Evolutionary conservation across 2,113 vertebrate species (phyloP).

Genomic region (Carlito syrichta): DNA sequence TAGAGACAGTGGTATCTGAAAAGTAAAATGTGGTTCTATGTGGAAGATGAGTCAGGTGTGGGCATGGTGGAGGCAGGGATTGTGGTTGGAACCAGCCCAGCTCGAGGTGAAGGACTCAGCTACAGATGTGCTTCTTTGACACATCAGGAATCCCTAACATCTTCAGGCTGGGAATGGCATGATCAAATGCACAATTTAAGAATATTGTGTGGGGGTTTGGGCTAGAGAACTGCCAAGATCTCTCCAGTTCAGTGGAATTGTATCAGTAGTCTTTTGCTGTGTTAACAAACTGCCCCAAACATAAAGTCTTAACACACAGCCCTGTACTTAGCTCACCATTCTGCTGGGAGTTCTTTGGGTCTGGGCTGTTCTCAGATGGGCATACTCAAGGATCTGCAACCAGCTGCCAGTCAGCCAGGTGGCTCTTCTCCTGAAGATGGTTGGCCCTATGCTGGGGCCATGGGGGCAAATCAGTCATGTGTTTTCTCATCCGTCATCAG

Average conservation of each 20-base stretch:
- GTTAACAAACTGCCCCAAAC: neutral
- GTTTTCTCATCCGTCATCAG: neutral
- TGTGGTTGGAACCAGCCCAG: neutral
- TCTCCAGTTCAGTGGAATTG: neutral
- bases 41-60: neutral
- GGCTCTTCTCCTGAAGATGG: neutral
- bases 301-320: neutral
- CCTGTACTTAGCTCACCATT: neutral
- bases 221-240: neutral
- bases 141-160: neutral
- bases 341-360: neutral
- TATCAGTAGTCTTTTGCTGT: neutral
- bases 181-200: neutral
- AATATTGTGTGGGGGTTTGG: neutral
- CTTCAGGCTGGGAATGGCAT: neutral
- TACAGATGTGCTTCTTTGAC: neutral
- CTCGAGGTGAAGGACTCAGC: neutral
- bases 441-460: too few relatives aligned
- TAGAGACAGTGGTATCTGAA: neutral
- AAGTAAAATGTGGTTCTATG: neutral
- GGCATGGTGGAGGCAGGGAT: neutral
- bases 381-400: neutral
- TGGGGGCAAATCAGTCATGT: neutral
- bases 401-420: neutral
- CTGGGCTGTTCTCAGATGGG: neutral